Evolutionary conservation across 2,888 invertebrate genomes (phyloP), one percentile per base, ranked within the genome.

Genomic region (Trachelus tabidus): DNA sequence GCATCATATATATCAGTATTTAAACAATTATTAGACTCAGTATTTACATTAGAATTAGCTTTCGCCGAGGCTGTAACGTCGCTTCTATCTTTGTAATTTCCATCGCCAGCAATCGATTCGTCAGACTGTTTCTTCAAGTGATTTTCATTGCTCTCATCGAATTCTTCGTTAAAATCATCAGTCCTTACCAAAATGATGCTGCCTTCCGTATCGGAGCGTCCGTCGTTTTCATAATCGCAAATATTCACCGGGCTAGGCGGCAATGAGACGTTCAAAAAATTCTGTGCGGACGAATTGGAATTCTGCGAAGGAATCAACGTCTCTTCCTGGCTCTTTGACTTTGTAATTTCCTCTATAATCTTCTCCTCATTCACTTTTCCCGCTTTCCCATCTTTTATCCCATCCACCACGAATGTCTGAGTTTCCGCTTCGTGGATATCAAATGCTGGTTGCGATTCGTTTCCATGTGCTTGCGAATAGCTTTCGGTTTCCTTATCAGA

Each of bases 401-500:
- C 33, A 30, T n/a, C 30, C 12, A 9, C 4, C 4, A 71, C 15
- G 30, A 71, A 33, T 1, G 12, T 11, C 15, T 71, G 71, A 11
- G 79, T 80, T 30, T 68, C 75, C 15, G 56, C 71, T 11, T 80
- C 78, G 68, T 76, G 34, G 23, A 76, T 73, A 79, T 80, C 37
- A 68, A 68, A 31, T 0, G 31, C 2, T 33, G 71, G n/a, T 6
- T 31, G 15, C 71, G 71, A 71, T 33, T 71, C 31, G 15, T 12
- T 34, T 69, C 68, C 34, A 68, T 75, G 34, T 11, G 15, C 37
- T 6, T 23, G 56, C 0, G 76, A 34, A 15, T 75, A 73, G 15
- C 37, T 75, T 69, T 79, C 74, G 12, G 79, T 78, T 71, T 79
- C 79, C 75, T 71, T 78, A 23, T 78, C 78, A n/a, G 76, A 78